Base-by-base conservation (phyloP, 1,140 invertebrate species). In the Ptiloglossa arizonensis region DNA sequence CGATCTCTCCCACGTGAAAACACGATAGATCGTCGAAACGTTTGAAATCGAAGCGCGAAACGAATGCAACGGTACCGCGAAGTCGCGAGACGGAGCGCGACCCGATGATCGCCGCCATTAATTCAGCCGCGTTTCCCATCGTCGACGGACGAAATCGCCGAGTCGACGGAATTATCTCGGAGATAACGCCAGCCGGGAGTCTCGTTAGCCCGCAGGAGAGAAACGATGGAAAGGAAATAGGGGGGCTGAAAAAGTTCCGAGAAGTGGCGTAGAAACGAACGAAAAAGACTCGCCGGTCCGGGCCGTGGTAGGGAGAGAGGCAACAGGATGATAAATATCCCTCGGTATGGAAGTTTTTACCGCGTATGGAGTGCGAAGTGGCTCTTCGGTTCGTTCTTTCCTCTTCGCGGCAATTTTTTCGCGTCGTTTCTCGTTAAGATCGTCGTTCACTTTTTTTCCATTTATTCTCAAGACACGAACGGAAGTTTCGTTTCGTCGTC, bases 141-240 rank as follows among this genome's bases (percentile, higher is more conserved):
- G 48, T 9, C 52, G 19, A 35, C 24, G 76, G 81, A 81, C 86
- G 76, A 83, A 86, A 81, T 80, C 74, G 63, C 75, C 54, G 62
- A 70, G 70, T 73, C 67, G 86, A 85, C 81, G 78, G 77, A 86
- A 87, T 86, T 86, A 85, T 86, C 82, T 81, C 73, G 52, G 76
- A 85, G 86, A 88, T 84, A 84, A 86, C 79, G 67, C 52, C 46
- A 44, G n/a, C n/a, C 52, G 67, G 75, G 74, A 82, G 63, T 81
- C 70, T 78, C 66, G 48, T 77, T 56, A 68, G 54, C 44, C 44
- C 44, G 66, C 38, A 32, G 41, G 9, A 22, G 46, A 44, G 46
- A 32, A 67, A 38, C 57, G n/a, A 83, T 46, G 54, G 64, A 57
- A 38, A 59, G 29, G 48, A 48, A 64, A 27, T 52, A 38, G 17